phyloP scores from a whole-genome alignment of 2,888 invertebrate genomes.

The Nasonovia ribisnigri region DNA sequence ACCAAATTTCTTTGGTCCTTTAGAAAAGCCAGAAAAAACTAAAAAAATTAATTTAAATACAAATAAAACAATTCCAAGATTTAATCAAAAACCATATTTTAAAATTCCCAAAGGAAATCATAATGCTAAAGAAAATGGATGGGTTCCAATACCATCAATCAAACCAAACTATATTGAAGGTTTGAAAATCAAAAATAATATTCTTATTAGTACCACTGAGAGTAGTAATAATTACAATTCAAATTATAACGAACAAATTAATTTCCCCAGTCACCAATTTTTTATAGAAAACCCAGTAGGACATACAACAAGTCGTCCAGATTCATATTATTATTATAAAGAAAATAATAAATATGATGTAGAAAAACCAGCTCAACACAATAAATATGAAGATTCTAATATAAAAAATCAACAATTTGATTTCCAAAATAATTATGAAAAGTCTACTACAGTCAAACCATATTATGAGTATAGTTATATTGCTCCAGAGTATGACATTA shows the following conservation, averaged over 20 bases:
- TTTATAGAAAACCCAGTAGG: constrained; percentile 56
- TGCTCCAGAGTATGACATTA: constrained; percentile 66
- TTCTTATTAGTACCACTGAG: constrained; percentile 59
- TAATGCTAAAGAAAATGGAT: constrained; percentile 67
- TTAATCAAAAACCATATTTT: constrained; percentile 65
- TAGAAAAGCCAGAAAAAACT: constrained; percentile 73
- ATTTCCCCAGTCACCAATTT: constrained; percentile 67
- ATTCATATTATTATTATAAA: constrained; percentile 43
- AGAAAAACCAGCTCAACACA: constrained; percentile 45
- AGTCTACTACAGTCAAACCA: constrained; percentile 51
- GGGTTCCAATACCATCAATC: constrained; percentile 69
- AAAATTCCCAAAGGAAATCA: constrained; percentile 61
- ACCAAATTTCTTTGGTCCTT: constrained; percentile 85
- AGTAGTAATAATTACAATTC: constrained; percentile 66
- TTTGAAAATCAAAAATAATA: constrained; percentile 66
- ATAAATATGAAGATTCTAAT: constrained; percentile 39
- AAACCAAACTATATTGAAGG: constrained; percentile 68
- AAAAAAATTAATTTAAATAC: constrained; percentile 69
- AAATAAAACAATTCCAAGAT: constrained; percentile 59
- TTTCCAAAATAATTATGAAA: constrained; percentile 42
- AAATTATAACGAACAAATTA: constrained; percentile 68
- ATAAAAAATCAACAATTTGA: constrained; percentile 31
- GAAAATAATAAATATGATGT: constrained; percentile 56
- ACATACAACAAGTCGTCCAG: constrained; percentile 63
- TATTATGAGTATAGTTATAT: constrained; percentile 66